phyloP scores from a whole-genome alignment of 2,113 vertebrate species.

The Cranoglanis bouderius region DNA sequence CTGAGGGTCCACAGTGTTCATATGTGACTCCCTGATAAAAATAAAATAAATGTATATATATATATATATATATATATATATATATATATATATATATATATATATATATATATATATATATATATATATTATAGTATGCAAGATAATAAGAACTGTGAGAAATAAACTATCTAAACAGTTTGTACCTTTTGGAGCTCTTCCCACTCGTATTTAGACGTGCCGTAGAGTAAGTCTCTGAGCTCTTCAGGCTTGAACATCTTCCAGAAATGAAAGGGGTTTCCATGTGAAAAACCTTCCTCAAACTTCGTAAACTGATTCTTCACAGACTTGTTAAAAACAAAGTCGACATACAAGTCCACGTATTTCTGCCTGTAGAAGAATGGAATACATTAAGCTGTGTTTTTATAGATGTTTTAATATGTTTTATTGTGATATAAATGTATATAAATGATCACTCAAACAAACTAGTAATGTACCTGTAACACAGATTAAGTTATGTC shows the following conservation, averaged over 20 bases:
- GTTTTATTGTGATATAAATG: not conserved
- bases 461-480: too few species aligned
- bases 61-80: not conserved
- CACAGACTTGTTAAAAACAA: slow-evolving; percentile 63
- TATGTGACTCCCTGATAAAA: slow-evolving; percentile 58
- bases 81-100: not conserved
- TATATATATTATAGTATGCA: not conserved
- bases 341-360: slow-evolving; percentile 68
- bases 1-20: rapidly evolving
- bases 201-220: slow-evolving; percentile 62
- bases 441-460: not conserved
- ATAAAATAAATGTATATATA: not conserved
- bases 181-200: slow-evolving; percentile 58
- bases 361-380: slow-evolving; percentile 60
- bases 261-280: slow-evolving; percentile 61
- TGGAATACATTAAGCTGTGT: not conserved
- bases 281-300: slow-evolving; percentile 63
- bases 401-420: not conserved
- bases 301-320: slow-evolving; percentile 65
- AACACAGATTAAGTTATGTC: too few species aligned
- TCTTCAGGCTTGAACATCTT: slow-evolving; percentile 66
- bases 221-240: slow-evolving; percentile 62
- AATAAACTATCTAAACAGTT: slow-evolving; percentile 43
- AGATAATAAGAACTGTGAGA: not conserved
- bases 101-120: not conserved